Conservation (phyloP, 37 sponge, comb jelly and placozoan genomes). For the Trichoplax adhaerens region DNA sequence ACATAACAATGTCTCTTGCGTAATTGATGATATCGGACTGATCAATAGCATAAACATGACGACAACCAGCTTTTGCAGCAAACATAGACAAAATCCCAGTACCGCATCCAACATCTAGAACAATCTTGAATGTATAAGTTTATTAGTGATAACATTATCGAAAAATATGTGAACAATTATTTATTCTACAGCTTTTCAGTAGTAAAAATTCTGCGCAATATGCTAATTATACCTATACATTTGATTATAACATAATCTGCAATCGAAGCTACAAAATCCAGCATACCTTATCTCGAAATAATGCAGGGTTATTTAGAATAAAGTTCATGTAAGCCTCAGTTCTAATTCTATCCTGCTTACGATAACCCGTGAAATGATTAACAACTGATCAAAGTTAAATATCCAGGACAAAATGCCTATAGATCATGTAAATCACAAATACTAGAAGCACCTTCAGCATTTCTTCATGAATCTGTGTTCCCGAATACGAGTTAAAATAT, state of each 20-base stretch:
- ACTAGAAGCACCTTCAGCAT: constrained; percentile 44
- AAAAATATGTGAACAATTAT: not conserved
- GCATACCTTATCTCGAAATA: constrained; percentile 45
- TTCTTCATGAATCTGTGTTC: constrained; percentile 49
- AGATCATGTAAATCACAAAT: not conserved
- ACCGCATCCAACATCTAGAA: constrained; percentile 74
- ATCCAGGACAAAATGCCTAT: not conserved
- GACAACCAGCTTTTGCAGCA: constrained; percentile 50
- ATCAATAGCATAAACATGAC: constrained; percentile 46
- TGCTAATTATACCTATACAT: not conserved
- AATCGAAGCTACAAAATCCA: constrained; percentile 1
- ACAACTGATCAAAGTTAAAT: not conserved
- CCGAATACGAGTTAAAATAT: constrained; percentile 46
- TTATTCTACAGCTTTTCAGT: not conserved
- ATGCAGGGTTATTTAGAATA: constrained; percentile 25
- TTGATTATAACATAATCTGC: not conserved
- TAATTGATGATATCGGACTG: constrained; percentile 41
- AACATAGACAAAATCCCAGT: constrained; percentile 66
- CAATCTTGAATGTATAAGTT: constrained; percentile 5
- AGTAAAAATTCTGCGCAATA: not conserved
- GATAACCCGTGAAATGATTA: not conserved
- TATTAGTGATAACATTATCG: not conserved
- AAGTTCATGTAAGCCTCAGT: constrained; percentile 42
- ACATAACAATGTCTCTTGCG: constrained; percentile 68
- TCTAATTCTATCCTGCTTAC: constrained; percentile 35